Evolutionary conservation across 2,113 vertebrate species (phyloP).

Genomic region (Hydrochoerus hydrochaeris): DNA sequence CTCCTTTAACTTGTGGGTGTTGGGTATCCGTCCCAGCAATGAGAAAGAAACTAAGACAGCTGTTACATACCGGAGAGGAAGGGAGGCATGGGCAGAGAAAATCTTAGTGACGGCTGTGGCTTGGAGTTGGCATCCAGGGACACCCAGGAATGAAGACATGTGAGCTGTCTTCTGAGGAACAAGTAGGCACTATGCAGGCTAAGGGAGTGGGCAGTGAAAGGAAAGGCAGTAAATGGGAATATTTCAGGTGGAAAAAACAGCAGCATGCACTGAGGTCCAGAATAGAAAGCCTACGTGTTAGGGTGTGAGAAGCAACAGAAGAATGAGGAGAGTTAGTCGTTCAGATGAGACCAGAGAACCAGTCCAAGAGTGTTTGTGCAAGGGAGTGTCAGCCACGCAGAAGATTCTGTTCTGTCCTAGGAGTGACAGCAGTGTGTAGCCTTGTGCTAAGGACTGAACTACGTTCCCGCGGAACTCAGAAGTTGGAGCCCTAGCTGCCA

Average conservation of each 20-base stretch:
- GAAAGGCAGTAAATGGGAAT: neutral
- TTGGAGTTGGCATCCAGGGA: neutral
- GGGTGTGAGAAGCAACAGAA: constrained; percentile 1
- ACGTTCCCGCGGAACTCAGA: neutral
- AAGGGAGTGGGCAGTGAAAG: neutral
- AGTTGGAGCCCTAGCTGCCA: neutral
- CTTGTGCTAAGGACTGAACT: neutral
- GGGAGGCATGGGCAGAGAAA: neutral
- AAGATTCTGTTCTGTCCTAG: neutral
- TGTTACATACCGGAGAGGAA: neutral
- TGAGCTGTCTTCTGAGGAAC: neutral
- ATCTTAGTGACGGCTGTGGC: neutral
- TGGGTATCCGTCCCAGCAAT: neutral
- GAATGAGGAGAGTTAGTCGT: neutral
- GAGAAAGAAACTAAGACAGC: neutral
- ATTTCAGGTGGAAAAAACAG: constrained; percentile 11
- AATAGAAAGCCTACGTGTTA: neutral
- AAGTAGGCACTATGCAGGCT: neutral
- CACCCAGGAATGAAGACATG: neutral
- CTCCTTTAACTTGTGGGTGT: neutral
- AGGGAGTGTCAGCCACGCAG: no score
- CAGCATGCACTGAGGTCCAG: neutral
- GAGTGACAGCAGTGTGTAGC: neutral
- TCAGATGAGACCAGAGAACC: neutral
- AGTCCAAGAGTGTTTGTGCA: neutral